Base-by-base conservation (phyloP, 2,888 invertebrate species). In the Drosophila macrospina region DNA sequence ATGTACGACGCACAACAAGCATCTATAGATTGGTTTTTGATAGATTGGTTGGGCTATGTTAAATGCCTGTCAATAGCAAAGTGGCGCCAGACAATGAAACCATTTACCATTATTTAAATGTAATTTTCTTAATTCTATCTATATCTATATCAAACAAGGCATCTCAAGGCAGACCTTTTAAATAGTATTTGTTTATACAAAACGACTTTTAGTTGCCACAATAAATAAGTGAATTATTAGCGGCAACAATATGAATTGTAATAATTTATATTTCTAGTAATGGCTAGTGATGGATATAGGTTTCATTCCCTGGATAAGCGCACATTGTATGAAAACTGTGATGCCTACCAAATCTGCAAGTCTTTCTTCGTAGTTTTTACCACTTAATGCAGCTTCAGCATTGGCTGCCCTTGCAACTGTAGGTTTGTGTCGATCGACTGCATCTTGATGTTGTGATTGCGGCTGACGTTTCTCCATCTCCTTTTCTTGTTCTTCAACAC, bases 1-100 rank as follows among this genome's bases (percentile, higher is more conserved):
- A 94, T 80, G 96, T 95, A 71, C 96, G 94, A 69, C 98, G 95
- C 54, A 98, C 97, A 90, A 95, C 95, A 91, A 96, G 92, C 97
- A 98, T 98, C 97, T 97, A 92, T 62, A 78, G 76, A 73, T 71
- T 70, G 66, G 69, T 66, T 72, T 73, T 77, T 75, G 57, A 81
- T 61, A 70, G 62, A 74, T 78, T 86, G 69, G 56, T 61, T 79
- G 63, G 52, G 57, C 68, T 57, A 36, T 47, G 47, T 65, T 16
- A 60, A 64, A 69, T 51, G 32, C 39, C 55, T 60, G 5, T 32
- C 45, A 47, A 37, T 62, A 77, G 56, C 57, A 72, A 76, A 51
- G 62, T 76, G 67, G 42, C 51, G 52, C 70, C 66, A 82, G 70
- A 65, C 56, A 82, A 81, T 82, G 83, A 81, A 84, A 76, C 72